These are phyloP conservation scores for Dione vanillae DNA, from an alignment of 2,888 invertebrate genomes.

Conservation along the genomic window DNA sequence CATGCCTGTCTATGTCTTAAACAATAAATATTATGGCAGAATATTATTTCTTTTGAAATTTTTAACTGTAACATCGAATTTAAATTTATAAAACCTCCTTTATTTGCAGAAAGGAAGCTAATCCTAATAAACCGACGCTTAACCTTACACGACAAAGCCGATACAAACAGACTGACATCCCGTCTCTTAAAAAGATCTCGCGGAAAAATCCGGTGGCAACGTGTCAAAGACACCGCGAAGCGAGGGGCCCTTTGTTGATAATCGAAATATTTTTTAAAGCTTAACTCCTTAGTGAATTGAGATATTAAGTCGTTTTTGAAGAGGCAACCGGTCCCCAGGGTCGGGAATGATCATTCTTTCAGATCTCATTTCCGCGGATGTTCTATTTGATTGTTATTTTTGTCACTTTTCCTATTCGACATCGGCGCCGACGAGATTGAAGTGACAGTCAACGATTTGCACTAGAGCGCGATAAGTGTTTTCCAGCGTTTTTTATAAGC, in stretches of 20 bases:
- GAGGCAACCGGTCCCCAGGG: conserved; percentile 85
- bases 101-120: conserved; percentile 79
- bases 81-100: conserved; percentile 66
- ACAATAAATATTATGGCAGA: conserved; percentile 58
- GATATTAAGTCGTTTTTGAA: conserved; percentile 86
- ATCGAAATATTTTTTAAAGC: conserved; percentile 83
- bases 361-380: conserved; percentile 83
- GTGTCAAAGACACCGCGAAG: conserved; percentile 84
- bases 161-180: conserved; percentile 83
- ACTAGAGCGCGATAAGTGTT: conserved; percentile 83
- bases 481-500: conserved; percentile 78
- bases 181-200: conserved; percentile 77
- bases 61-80: conserved; percentile 58
- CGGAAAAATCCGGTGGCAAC: conserved; percentile 80
- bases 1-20: conserved; percentile 55
- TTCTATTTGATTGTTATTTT: conserved; percentile 84
- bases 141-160: conserved; percentile 82
- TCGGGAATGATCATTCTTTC: conserved; percentile 81
- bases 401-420: conserved; percentile 78
- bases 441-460: conserved; percentile 83
- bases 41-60: conserved; percentile 38
- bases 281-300: conserved; percentile 85
- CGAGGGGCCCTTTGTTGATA: conserved; percentile 80
- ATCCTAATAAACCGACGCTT: conserved; percentile 83
- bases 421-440: conserved; percentile 72